Conservation (phyloP, 2,113 vertebrate genomes). For the Apodemus sylvaticus region DNA sequence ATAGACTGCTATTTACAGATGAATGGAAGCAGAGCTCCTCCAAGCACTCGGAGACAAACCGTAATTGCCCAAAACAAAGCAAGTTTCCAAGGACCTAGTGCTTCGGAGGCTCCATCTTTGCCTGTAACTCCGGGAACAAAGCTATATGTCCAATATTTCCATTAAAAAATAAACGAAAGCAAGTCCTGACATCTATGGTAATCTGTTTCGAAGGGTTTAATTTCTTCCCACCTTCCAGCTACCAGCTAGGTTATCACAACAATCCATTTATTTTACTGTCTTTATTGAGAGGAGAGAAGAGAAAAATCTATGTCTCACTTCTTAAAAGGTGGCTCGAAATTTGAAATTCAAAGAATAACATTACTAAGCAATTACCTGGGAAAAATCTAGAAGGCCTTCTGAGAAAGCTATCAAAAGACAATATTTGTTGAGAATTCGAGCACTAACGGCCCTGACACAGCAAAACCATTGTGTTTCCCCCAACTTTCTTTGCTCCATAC, state of each 20-base stretch:
- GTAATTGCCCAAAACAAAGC: slow-evolving; percentile 70
- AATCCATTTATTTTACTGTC: slow-evolving; percentile 62
- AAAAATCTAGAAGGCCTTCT: slow-evolving; percentile 80
- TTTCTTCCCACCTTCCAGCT: background rate
- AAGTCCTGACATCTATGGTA: background rate
- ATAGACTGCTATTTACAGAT: slow-evolving; percentile 31
- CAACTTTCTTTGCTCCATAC: slow-evolving; percentile 88
- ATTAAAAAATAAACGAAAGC: background rate
- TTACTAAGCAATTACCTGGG: slow-evolving; percentile 78
- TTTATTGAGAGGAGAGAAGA: slow-evolving; percentile 75
- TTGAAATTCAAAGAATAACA: slow-evolving; percentile 75
- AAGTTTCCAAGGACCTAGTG: background rate
- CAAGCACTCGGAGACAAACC: slow-evolving; percentile 57
- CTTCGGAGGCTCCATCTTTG: background rate
- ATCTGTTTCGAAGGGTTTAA: slow-evolving; percentile 13
- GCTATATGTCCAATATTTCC: background rate
- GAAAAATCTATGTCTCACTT: slow-evolving; percentile 67
- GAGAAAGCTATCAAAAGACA: slow-evolving; percentile 81
- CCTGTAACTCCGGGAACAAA: background rate
- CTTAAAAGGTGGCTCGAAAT: slow-evolving; percentile 70
- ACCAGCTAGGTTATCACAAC: slow-evolving; percentile 15
- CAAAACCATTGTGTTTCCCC: slow-evolving; percentile 91
- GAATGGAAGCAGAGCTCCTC: background rate
- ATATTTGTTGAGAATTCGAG: slow-evolving; percentile 83
- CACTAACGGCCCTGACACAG: slow-evolving; percentile 83